A percentile compares a stretch with the other conserved stretches of the same genome.
Conservation (phyloP, 2,888 invertebrate species). For the Aplocera efformata region DNA sequence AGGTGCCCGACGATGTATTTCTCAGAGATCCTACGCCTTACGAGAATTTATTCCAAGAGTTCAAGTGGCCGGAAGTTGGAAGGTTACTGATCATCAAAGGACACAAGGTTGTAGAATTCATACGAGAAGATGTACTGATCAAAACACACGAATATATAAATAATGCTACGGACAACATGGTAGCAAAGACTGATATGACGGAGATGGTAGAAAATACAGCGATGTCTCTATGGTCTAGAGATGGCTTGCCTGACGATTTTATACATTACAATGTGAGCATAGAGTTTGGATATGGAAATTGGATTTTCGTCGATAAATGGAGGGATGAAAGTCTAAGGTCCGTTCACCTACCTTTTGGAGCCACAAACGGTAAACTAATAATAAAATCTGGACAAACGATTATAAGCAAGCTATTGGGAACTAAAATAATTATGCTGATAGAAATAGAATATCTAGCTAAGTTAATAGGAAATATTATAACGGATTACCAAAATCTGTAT, state of each 20-base stretch:
- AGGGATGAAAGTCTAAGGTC: slow-evolving; percentile 35
- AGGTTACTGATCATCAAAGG: slow-evolving; percentile 43
- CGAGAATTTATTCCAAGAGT: slow-evolving; percentile 46
- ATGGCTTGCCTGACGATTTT: slow-evolving; percentile 44
- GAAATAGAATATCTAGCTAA: slow-evolving; percentile 45
- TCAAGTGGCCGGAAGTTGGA: slow-evolving; percentile 49
- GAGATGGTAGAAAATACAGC: slow-evolving; percentile 42
- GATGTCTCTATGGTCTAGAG: slow-evolving; percentile 43
- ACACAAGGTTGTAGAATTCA: slow-evolving; percentile 41
- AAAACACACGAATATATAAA: slow-evolving; percentile 46
- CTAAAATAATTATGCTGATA: slow-evolving; percentile 44
- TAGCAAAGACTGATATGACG: slow-evolving; percentile 32
- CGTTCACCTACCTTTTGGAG: slow-evolving; percentile 36
- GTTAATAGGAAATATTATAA: slow-evolving; percentile 47
- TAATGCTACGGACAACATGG: slow-evolving; percentile 38
- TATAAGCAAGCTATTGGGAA: slow-evolving; percentile 40
- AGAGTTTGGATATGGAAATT: slow-evolving; percentile 35
- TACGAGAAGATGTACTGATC: slow-evolving; percentile 40
- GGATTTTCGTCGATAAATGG: slow-evolving; percentile 46
- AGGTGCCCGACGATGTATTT: slow-evolving; percentile 48
- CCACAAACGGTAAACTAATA: slow-evolving; percentile 33
- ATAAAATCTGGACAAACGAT: slow-evolving; percentile 44
- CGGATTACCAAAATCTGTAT: slow-evolving; percentile 48
- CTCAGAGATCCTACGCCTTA: slow-evolving; percentile 57
- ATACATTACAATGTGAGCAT: slow-evolving; percentile 41